Evolutionary conservation across 2,797 vertebrate species (phyloP), one percentile per base, ranked within the genome.

Genomic region (Clarias pachynema): DNA sequence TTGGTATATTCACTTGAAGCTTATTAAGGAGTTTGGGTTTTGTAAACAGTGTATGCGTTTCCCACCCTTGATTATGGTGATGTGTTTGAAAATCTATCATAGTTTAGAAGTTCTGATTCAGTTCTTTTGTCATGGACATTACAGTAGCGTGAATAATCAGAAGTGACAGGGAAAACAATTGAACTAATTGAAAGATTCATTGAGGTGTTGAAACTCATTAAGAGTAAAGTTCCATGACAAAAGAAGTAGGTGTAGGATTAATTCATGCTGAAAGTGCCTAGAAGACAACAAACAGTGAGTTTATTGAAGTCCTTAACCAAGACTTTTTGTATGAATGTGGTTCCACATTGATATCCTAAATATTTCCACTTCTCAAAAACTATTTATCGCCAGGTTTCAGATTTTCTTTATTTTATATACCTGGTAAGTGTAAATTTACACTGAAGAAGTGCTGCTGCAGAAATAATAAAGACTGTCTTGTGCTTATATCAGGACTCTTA

Each of bases 121-220:
- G 79, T 75, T 77, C 93, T 86, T 95, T 95, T 83, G 93, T 94
- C 93, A 93, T 4, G 84, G 91, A 84, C 85, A 44, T 91, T 91
- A 86, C 80, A 90, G 86, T 86, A 75, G 70, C 79, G 84, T 87
- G 89, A 68, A 88, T 92, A 94, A 94, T 94, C 84, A 89, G 90
- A 94, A 92, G 92, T 89, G 93, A 94, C 92, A 91, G 91, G 91
- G 91, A 92, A 94, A 94, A 92, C 89, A 91, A 92, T 89, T 90
- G 82, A 62, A 75, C 62, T 92, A 89, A 94, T 94, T 93, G 87
- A 88, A 65, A 89, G 88, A 91, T 68, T 91, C 94, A 89, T 80
- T 78, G 92, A 93, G 69, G 92, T 91, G 94, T 91, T 92, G 82
- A 93, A 91, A 92, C 86, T 90, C 88, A 91, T 94, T 90, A 90